Base-by-base conservation (phyloP, 2,797 vertebrate genomes). In the Tauraco hartlaubi region DNA sequence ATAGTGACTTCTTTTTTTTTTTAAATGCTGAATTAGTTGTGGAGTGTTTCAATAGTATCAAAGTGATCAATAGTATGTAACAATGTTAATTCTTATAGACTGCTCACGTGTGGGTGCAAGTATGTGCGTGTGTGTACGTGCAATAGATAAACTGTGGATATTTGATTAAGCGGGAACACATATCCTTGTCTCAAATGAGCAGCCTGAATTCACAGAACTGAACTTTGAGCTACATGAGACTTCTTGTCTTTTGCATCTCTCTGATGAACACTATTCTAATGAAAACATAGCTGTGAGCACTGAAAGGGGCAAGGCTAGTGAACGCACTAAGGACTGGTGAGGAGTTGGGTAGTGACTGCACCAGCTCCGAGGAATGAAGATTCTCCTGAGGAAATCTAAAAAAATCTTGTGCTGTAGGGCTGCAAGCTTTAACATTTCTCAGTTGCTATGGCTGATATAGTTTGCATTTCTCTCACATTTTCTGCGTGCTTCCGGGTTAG, bases 301-400 rank as follows among this genome's bases (percentile, higher is more conserved):
- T 17, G 59, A 55, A 73, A 63, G 35, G 11, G 13, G 7, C 52
- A 71, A 29, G 15, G 23, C 44, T 76, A 46, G 23, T 8, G 8
- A 85, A 67, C 26, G 37, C 17, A 8, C 15, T 5, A 0, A 31
- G 14, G 10, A 4, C 9, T 56, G 18, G 6, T 23, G 44, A 37
- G 39, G n/a, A 64, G 19, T 41, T 0, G 0, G 33, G 17, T 54
- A 51, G n/a, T 1, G 6, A 19, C 39, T 49, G 21, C 25, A n/a
- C 14, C 37, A 84, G 58, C 19, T 85, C 31, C 67, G 28, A 66
- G 15, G 5, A 85, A 23, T 31, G 25, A 66, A 48, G 16, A 48
- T 43, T 78, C 54, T 78, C 8, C 33, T 39, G 15, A 20, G 12
- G 18, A 90, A 77, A 71, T 43, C 7, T 46, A 56, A 43, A 73